Evolutionary conservation across 2,888 invertebrate genomes (phyloP).

Genomic region (Seira sanloemensis): DNA sequence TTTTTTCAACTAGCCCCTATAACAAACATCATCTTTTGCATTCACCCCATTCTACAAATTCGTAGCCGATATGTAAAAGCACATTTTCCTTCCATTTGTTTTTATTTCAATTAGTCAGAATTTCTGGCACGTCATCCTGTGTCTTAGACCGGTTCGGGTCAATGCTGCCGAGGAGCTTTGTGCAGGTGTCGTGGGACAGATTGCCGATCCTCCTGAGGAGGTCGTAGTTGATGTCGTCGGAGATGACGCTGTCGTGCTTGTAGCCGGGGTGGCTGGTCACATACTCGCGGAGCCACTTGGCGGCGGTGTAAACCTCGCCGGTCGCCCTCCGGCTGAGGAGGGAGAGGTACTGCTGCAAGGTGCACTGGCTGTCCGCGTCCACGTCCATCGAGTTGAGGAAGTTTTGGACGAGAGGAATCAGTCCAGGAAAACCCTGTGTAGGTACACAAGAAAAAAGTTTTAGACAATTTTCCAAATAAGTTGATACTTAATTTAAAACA

Average conservation of each 20-base stretch:
- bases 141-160: conserved; percentile 83
- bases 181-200: conserved; percentile 79
- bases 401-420: conserved; percentile 94
- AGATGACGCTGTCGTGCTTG: conserved; percentile 92
- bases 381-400: conserved; percentile 97
- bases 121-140: conserved; percentile 86
- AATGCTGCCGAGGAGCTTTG: conserved; percentile 85
- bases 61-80: too few species aligned
- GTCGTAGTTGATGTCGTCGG: conserved; percentile 93
- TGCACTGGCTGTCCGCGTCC: conserved; percentile 97
- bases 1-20: too few species aligned
- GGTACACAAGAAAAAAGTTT: too few species aligned
- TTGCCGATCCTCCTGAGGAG: conserved; percentile 78
- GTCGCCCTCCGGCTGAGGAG: conserved; percentile 91
- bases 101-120: conserved; percentile 69
- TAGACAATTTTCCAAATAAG: too few species aligned
- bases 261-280: conserved; percentile 92
- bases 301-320: conserved; percentile 94
- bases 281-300: conserved; percentile 95
- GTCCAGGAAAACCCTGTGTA: conserved; percentile 88
- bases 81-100: too few species aligned
- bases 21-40: too few species aligned
- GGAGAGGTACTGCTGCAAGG: conserved; percentile 92
- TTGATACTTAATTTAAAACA: too few species aligned
- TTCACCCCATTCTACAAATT: too few species aligned